Percentiles rank a stretch among this genome's conserved stretches.
Evolutionary conservation across 37 sponge, comb jelly and placozoan genomes (phyloP).

Genomic region (Halichondria panicea): DNA sequence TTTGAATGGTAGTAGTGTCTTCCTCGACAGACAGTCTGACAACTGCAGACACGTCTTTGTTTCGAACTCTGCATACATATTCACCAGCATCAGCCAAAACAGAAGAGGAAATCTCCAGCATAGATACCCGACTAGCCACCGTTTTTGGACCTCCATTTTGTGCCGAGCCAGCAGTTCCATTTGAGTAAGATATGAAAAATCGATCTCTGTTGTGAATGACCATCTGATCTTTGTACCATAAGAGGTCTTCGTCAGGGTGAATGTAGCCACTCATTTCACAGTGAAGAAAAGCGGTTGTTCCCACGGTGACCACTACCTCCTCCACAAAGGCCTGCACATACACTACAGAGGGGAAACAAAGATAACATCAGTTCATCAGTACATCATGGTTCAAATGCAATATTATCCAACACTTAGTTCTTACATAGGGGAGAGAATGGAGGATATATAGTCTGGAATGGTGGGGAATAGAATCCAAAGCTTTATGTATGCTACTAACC

Average conservation of each 20-base stretch:
- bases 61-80: constrained; percentile 13
- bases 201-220: too few species aligned
- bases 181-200: not conserved
- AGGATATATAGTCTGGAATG: too few species aligned
- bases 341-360: not conserved
- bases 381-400: not conserved
- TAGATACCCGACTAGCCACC: constrained; percentile 1
- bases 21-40: not conserved
- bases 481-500: too few species aligned
- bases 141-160: not conserved
- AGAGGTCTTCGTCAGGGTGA: constrained; percentile 12
- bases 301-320: not conserved
- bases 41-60: not conserved
- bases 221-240: constrained; percentile 28
- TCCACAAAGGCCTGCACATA: not conserved
- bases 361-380: not conserved
- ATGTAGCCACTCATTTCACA: constrained; percentile 38
- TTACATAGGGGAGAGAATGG: not conserved
- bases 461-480: too few species aligned
- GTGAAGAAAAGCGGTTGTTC: not conserved
- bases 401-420: not conserved
- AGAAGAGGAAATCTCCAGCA: constrained; percentile 4
- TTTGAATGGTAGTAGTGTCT: too few species aligned
- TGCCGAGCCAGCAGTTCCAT: not conserved
- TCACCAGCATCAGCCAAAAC: constrained; percentile 4